Conservation (phyloP, 53 echinoderm and acorn worm species). For the Crossaster papposus region DNA sequence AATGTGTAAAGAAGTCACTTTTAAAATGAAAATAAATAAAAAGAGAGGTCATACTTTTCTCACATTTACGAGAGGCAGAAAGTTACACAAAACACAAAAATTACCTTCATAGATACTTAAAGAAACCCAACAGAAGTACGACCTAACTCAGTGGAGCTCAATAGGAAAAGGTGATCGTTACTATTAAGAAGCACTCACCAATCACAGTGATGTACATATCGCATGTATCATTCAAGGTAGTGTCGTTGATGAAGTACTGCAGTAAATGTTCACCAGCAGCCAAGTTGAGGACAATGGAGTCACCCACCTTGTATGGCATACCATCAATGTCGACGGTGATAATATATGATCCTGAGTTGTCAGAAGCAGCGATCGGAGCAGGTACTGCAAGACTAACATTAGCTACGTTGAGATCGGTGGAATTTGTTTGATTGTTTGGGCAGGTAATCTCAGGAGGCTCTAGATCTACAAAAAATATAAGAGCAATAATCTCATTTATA, state of each 20-base stretch:
- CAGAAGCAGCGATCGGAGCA: not conserved
- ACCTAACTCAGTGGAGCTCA: too few relatives aligned
- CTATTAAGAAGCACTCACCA: conserved; percentile 11
- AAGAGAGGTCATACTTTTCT: too few relatives aligned
- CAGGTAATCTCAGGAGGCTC: conserved; percentile 20
- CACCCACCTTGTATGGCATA: not conserved
- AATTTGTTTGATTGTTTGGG: not conserved
- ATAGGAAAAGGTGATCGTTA: too few relatives aligned
- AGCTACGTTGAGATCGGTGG: not conserved
- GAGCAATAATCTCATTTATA: not conserved
- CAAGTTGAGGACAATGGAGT: not conserved
- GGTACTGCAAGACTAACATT: not conserved
- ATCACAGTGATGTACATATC: not conserved
- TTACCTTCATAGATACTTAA: too few relatives aligned
- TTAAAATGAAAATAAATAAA: too few relatives aligned
- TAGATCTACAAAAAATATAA: conserved; percentile 4
- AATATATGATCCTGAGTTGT: conserved; percentile 8
- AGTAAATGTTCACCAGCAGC: not conserved
- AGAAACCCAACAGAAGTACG: too few relatives aligned
- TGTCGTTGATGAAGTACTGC: conserved; percentile 12
- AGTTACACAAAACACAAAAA: too few relatives aligned
- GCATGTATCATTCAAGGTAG: not conserved
- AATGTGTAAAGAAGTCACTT: too few relatives aligned
- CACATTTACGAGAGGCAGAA: too few relatives aligned
- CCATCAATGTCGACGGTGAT: conserved; percentile 5